Base-by-base conservation (phyloP, 2,113 vertebrate genomes). In the Cygnus buccinator region DNA sequence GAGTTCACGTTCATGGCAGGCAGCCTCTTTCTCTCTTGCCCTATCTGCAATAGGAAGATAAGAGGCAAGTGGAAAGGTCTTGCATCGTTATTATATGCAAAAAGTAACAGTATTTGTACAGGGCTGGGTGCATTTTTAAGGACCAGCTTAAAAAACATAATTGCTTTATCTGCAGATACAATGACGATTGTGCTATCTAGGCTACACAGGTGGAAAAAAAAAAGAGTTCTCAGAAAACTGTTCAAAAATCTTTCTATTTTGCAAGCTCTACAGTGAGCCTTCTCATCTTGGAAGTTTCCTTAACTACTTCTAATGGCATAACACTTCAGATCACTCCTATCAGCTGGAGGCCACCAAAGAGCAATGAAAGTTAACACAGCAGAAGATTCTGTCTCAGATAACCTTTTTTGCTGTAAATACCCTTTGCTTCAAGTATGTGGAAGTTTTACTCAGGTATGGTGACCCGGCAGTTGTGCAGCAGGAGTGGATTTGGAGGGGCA, bases 1-100 rank as follows among this genome's bases (percentile, higher is more conserved):
- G 61, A 96, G 61, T 73, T 95, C 37, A 77, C 73, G 50, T 82
- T 94, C 1, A 0, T 57, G 50, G 75, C 58, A 86, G 28, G 48
- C 57, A 23, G 68, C 2, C 25, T 80, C 62, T 41, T 92, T 82
- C 73, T 63, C 41, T 89, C 29, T 65, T 82, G 33, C 82, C 67
- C 73, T 82, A 52, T 87, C 96, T 97, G 94, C 70, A 91, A 41
- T 1, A 41, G 35, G 35, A 87, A 94, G 96, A 95, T 95, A 97
- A 97, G 85, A 87, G 52, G 52, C 31, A 37, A 15, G 52, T 84
- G 62, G 92, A 89, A 91, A 94, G 35, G 70, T 78, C 84, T 78
- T 52, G 48, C 46, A 81, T 76, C 70, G 31, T 73, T 84, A 78
- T 65, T 94, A 58, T 54, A 84, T 52, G 67, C 37, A 88, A 83